Base-by-base conservation (phyloP, 1,140 invertebrate genomes). In the Lanistes nyassanus region DNA sequence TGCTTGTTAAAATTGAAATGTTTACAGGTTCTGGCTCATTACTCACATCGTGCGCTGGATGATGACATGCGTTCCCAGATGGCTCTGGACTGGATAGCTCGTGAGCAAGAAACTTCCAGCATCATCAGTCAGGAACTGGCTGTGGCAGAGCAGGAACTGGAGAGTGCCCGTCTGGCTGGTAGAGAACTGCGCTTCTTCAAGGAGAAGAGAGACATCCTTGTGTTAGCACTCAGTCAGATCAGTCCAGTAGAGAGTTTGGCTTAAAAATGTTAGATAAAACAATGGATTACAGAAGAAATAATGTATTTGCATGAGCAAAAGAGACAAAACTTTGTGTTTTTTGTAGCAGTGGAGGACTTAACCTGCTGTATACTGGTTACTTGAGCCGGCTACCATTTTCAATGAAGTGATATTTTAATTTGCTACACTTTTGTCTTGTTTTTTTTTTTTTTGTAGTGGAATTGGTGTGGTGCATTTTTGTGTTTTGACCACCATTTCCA, bases 51-150 rank as follows among this genome's bases (percentile, higher is more conserved):
- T 21, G 89, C 90, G 23, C 90, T 97, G 23, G 96, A 98, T 85
- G 96, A 98, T 86, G 95, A 96, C 84, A 98, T 98, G 96, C 92
- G 97, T 68, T 95, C 95, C 69, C 96, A 97, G 89, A 98, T 98
- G 96, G 96, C 96, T 0, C 91, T 97, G 29, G 96, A 97, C 86
- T 98, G 96, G 96, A 96, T 97, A n/a, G 94, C 95, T 1, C 83
- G 91, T 26, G 95, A 96, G 82, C 93, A 96, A 75, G 96, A 97
- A 83, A 93, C 92, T 69, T 92, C 93, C 0, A 95, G 95, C 0
- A 93, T 95, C 42, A 93, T 98, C 23, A 91, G 93, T 0, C 91
- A 93, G 77, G 96, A 98, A 88, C 90, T 98, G 64, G 92, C 93
- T 53, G 91, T 94, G 64, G 95, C 96, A 1, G 95, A 97, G 87